Evolutionary conservation across 2,113 vertebrate species (phyloP), one percentile per base, ranked within the genome.

Genomic region (Lasiurus cinereus): DNA sequence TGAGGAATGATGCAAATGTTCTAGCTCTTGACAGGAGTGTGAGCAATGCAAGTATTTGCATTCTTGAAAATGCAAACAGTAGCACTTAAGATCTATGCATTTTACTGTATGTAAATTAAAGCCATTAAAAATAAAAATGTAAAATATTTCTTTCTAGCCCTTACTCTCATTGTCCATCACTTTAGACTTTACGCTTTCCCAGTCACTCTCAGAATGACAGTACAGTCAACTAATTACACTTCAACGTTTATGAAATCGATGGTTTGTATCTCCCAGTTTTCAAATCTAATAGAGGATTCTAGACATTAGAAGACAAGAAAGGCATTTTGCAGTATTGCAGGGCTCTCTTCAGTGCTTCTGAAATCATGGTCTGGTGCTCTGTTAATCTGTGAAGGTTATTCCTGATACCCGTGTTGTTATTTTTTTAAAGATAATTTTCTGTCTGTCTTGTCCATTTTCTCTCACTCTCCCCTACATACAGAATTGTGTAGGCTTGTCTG

Each of bases 191-290:
- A 11, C 64, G 31, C 8, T 85, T 80, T 91, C n/a, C 43, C 13
- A 39, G 0, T n/a, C 27, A 36, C 8, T 43, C 12, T 76, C 29
- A 24, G 39, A 62, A 93, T 15, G n/a, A n/a, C 11, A 69, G 15
- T 8, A 31, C 1, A 21, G 43, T 33, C 33, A 8, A 19, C n/a
- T 48, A 43, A 5, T 56, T 73, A 54, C 0, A 21, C 15, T 76
- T 50, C 7, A 3, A 9, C 77, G 24, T 86, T 95, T 77, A 52
- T 83, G 48, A 52, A 29, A 9, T 73, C 39, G 29, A 12, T 64
- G 88, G 84, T 92, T 96, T 83, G 31, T 12, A 48, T 56, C 43
- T 70, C 16, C 8, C 48, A 56, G 21, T 85, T 96, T 87, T 84
- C 74, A 82, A 27, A 18, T 91, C 33, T 43, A 59, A 14, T 6